These are phyloP conservation scores for Melinaea marsaeus DNA, from an alignment of 2,888 invertebrate species.

Conservation along the genomic window DNA sequence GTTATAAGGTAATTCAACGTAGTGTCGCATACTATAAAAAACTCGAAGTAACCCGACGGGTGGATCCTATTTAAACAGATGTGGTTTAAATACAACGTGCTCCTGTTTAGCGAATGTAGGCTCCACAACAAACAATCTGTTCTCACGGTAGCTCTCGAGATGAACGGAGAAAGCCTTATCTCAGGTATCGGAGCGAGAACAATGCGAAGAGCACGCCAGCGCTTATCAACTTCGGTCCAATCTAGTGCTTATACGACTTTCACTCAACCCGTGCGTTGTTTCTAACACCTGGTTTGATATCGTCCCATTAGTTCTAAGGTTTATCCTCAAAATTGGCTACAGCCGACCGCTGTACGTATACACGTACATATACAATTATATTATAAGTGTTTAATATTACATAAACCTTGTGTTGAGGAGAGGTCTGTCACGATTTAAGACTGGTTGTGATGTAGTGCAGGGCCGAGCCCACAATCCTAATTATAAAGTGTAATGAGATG, in stretches of 20 bases:
- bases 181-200: conserved; percentile 69
- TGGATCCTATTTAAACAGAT: conserved; percentile 38
- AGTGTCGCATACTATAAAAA: neutral
- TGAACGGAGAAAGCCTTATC: conserved; percentile 72
- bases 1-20: neutral
- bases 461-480: conserved; percentile 67
- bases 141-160: conserved; percentile 70
- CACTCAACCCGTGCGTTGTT: conserved; percentile 52
- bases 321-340: conserved; percentile 17
- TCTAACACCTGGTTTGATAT: conserved; percentile 51
- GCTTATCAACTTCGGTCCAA: conserved; percentile 62
- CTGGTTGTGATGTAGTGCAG: conserved; percentile 70
- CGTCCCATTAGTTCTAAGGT: conserved; percentile 48
- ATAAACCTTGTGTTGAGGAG: conserved; percentile 60
- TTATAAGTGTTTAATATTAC: conserved; percentile 61
- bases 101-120: conserved; percentile 61
- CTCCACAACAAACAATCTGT: conserved; percentile 49
- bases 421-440: conserved; percentile 55
- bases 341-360: conserved; percentile 45
- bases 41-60: neutral
- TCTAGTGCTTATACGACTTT: conserved; percentile 67
- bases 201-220: conserved; percentile 72
- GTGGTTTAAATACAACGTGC: conserved; percentile 38
- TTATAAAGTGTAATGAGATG: conserved; percentile 74
- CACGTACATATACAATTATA: conserved; percentile 26